Conservation (phyloP, 2,113 vertebrate genomes). For the Proterorhinus semilunaris region DNA sequence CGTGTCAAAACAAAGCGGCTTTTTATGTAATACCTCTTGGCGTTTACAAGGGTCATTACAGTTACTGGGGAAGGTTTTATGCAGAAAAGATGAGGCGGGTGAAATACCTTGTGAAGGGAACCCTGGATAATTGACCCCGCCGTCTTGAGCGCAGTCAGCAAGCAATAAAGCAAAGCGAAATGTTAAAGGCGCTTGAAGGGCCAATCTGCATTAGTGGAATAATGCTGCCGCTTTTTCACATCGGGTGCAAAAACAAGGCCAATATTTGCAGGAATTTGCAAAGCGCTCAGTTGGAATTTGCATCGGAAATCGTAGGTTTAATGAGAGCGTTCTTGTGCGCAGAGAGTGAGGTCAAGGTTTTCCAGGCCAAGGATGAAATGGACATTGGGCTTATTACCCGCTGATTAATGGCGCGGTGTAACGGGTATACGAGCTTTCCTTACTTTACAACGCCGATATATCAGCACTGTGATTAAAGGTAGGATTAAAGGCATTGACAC, state of each 20-base stretch:
- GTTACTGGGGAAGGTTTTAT: slow-evolving; percentile 58
- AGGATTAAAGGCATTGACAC: slow-evolving; percentile 55
- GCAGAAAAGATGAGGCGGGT: slow-evolving; percentile 66
- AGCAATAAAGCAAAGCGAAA: slow-evolving; percentile 78
- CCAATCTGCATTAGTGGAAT: slow-evolving; percentile 71
- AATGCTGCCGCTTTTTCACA: slow-evolving; percentile 79
- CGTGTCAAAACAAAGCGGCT: slow-evolving; percentile 57
- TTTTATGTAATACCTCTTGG: slow-evolving; percentile 47
- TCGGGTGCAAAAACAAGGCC: slow-evolving; percentile 79
- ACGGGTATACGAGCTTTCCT: slow-evolving; percentile 60
- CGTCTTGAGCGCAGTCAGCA: slow-evolving; percentile 69
- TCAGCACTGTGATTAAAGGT: slow-evolving; percentile 63
- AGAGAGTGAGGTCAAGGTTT: slow-evolving; percentile 31
- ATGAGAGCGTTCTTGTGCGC: slow-evolving; percentile 16
- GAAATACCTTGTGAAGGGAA: slow-evolving; percentile 63
- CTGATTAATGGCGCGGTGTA: slow-evolving; percentile 63
- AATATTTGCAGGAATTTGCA: slow-evolving; percentile 72
- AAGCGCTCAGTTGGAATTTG: slow-evolving; percentile 57
- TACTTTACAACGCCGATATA: slow-evolving; percentile 63
- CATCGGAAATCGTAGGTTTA: slow-evolving; percentile 7
- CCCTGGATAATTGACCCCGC: slow-evolving; percentile 77
- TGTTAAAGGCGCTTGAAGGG: slow-evolving; percentile 75
- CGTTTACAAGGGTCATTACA: slow-evolving; percentile 59
- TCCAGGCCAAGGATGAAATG: slow-evolving; percentile 47
- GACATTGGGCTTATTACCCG: slow-evolving; percentile 54